A percentile compares a stretch with the other conserved stretches of the same genome.
These are phyloP conservation scores for Harlomillsia oculata DNA, from an alignment of 1,140 invertebrate genomes.

Conservation along the genomic window DNA sequence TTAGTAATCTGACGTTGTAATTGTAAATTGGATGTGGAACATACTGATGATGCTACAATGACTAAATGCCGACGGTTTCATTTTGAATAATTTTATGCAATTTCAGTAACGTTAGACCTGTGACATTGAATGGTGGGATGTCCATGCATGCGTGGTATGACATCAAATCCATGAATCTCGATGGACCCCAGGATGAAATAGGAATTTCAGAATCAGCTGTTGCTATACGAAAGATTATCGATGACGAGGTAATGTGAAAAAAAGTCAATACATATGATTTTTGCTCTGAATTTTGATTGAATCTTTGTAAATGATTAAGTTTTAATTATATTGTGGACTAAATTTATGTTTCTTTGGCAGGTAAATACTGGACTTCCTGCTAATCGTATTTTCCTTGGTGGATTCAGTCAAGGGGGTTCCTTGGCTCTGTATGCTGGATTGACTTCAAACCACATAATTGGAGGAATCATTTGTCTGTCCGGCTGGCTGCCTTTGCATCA, in stretches of 20 bases:
- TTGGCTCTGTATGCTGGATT: slow-evolving; percentile 85
- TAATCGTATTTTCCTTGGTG: slow-evolving; percentile 65
- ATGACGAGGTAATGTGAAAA: slow-evolving; percentile 53
- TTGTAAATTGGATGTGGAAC: too few relatives aligned
- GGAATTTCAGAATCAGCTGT: slow-evolving; percentile 71
- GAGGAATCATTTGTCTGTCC: slow-evolving; percentile 79
- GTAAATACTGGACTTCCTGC: slow-evolving; percentile 66
- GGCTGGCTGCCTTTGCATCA: slow-evolving; percentile 86
- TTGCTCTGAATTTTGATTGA: too few relatives aligned
- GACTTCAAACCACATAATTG: slow-evolving; percentile 73
- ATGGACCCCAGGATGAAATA: slow-evolving; percentile 76
- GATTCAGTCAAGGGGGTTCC: slow-evolving; percentile 87
- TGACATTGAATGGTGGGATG: slow-evolving; percentile 85
- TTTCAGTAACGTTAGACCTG: slow-evolving; percentile 68
- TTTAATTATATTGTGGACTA: not conserved
- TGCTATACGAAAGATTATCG: slow-evolving; percentile 71
- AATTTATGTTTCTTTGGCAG: slow-evolving; percentile 42
- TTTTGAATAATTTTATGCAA: slow-evolving; percentile 32
- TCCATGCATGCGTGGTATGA: slow-evolving; percentile 97
- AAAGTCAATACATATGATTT: not conserved
- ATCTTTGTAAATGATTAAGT: too few relatives aligned
- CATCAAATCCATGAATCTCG: slow-evolving; percentile 69
- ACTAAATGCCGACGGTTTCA: not conserved
- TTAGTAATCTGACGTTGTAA: not conserved
- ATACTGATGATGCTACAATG: not conserved